phyloP scores from a whole-genome alignment of 2,888 invertebrate genomes.

The Cataglyphis albicans region DNA sequence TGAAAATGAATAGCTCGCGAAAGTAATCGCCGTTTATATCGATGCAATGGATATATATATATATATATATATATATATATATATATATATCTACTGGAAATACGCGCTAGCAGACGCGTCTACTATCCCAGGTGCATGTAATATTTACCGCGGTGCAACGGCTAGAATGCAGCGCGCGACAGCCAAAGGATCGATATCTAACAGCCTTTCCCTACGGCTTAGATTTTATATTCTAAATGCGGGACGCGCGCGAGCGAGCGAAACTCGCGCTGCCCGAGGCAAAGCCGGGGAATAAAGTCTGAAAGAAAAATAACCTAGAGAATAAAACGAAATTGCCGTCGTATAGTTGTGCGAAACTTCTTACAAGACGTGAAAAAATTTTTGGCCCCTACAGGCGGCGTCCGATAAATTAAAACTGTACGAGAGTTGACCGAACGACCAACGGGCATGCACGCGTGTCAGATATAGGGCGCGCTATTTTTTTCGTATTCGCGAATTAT shows the following conservation, averaged over 20 bases:
- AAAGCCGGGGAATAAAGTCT: not conserved
- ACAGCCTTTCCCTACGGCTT: conserved; percentile 37
- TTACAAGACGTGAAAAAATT: not conserved
- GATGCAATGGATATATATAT: not conserved
- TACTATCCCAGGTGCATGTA: conserved; percentile 38
- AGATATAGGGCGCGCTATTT: not conserved
- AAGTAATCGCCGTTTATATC: conserved; percentile 52
- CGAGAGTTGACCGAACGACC: conserved; percentile 52
- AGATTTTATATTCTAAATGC: conserved; percentile 20
- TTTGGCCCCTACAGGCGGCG: conserved; percentile 43
- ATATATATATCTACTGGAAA: not conserved
- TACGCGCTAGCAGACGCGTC: conserved; percentile 13
- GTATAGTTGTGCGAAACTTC: not conserved
- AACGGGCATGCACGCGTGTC: conserved; percentile 59
- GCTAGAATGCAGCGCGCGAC: conserved; percentile 36
- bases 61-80: not conserved
- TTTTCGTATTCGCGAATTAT: conserved; percentile 49
- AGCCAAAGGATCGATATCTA: conserved; percentile 55
- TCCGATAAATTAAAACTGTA: conserved; percentile 42
- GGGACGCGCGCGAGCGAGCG: not conserved
- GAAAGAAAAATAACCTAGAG: not conserved
- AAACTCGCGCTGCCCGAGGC: not conserved
- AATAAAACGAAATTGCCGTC: not conserved
- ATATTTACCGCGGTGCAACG: conserved; percentile 49
- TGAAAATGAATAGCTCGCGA: conserved; percentile 27